A percentile compares a stretch with the other conserved stretches of the same genome.
phyloP scores from a whole-genome alignment of 2,113 vertebrate genomes.

The Nipponia nippon region DNA sequence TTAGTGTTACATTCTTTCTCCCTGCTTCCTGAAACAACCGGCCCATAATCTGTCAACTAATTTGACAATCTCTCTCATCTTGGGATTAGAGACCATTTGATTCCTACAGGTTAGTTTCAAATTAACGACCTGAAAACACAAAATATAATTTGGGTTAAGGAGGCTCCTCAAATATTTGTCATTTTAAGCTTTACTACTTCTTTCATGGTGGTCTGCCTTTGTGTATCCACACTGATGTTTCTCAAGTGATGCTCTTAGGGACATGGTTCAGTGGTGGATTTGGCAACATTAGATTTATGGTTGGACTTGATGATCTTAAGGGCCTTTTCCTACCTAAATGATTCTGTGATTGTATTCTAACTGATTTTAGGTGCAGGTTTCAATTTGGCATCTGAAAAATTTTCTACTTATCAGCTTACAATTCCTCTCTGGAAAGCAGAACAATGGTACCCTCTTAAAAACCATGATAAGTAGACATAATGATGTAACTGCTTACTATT shows the following conservation, averaged over 20 bases:
- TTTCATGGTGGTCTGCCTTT: background rate
- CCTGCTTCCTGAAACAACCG: background rate
- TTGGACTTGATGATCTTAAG: background rate
- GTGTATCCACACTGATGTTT: background rate
- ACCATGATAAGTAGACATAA: background rate
- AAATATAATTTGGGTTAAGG: background rate
- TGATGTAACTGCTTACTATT: background rate
- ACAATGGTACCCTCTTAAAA: background rate
- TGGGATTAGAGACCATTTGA: background rate
- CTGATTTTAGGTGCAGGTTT: constrained; percentile 3
- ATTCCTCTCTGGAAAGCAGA: background rate
- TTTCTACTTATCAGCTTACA: constrained; percentile 6
- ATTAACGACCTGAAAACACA: background rate
- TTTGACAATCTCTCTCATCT: background rate
- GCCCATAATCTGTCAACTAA: background rate
- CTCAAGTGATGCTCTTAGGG: background rate
- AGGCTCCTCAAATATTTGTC: background rate
- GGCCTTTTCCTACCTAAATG: background rate
- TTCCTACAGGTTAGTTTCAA: background rate
- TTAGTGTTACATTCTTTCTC: rapidly evolving
- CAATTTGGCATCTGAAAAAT: background rate
- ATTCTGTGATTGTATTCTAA: background rate
- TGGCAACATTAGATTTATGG: background rate
- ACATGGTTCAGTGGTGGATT: rapidly evolving
- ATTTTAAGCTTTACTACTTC: constrained; percentile 3